Evolutionary conservation across 1,140 invertebrate species (phyloP).

Genomic region (Ceratosolen fusciceps): DNA sequence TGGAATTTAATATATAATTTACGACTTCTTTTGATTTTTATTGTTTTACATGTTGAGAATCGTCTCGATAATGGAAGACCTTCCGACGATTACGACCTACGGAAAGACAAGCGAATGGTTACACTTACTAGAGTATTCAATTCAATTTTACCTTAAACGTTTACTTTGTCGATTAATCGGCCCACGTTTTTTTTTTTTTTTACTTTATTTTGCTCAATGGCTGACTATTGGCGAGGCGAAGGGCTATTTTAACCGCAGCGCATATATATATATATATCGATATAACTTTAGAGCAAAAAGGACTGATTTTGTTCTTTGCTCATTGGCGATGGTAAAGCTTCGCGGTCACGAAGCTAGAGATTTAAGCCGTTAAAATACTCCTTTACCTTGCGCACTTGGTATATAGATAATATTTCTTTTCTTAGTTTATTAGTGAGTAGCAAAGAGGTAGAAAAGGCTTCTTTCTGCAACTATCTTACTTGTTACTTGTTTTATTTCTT

Average conservation of each 20-base stretch:
- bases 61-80: conserved; percentile 25
- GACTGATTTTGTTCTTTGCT: too few species aligned
- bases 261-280: too few species aligned
- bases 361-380: background rate
- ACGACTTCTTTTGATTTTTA: background rate
- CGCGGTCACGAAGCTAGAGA: too few species aligned
- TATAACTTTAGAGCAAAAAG: too few species aligned
- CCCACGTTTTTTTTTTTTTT: background rate
- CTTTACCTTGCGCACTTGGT: background rate
- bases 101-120: conserved; percentile 31
- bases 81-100: background rate
- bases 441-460: background rate
- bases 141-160: background rate
- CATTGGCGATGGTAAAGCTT: too few species aligned
- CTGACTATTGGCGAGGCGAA: background rate
- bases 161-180: background rate
- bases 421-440: background rate
- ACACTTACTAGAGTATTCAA: background rate
- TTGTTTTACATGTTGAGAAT: conserved; percentile 13
- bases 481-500: background rate
- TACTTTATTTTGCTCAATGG: background rate
- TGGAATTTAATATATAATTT: background rate
- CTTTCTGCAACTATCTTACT: background rate
- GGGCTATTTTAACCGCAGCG: background rate
- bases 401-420: background rate